phyloP scores from a whole-genome alignment of 2,888 invertebrate species.

The Odontocerum albicorne region DNA sequence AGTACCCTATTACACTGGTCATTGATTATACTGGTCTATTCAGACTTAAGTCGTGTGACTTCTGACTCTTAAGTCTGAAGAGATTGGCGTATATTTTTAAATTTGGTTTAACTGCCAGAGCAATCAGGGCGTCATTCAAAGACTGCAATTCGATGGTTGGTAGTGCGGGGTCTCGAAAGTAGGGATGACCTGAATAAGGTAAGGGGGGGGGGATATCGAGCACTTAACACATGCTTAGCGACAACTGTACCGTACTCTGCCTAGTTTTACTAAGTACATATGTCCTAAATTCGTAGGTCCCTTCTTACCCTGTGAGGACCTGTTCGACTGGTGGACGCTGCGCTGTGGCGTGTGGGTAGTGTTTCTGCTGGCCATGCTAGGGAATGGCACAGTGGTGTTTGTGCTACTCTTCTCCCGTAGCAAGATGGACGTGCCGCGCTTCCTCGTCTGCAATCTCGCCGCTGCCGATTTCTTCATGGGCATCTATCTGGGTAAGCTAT shows the following conservation, averaged over 20 bases:
- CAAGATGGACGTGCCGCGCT: conserved; percentile 95
- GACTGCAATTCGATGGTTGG: too few species aligned
- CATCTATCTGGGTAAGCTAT: conserved; percentile 75
- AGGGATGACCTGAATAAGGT: too few species aligned
- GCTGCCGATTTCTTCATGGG: conserved; percentile 98
- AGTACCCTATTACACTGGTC: too few species aligned
- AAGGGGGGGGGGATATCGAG: too few species aligned
- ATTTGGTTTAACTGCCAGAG: too few species aligned
- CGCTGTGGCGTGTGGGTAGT: conserved; percentile 97
- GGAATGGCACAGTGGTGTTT: conserved; percentile 94
- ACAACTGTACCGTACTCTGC: neutral
- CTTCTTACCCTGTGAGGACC: conserved; percentile 92
- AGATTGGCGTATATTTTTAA: too few species aligned
- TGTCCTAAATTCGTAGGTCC: conserved; percentile 66
- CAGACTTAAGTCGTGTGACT: too few species aligned
- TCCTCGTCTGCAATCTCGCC: conserved; percentile 94
- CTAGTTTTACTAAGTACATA: neutral
- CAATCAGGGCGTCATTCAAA: too few species aligned
- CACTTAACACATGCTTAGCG: too few species aligned
- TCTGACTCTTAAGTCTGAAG: too few species aligned
- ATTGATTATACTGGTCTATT: too few species aligned
- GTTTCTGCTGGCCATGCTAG: conserved; percentile 91
- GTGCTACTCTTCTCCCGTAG: conserved; percentile 88
- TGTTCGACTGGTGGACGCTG: conserved; percentile 97
- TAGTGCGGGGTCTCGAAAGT: too few species aligned